phyloP scores from a whole-genome alignment of 2,113 vertebrate species.

The Pseudonaja textilis region DNA sequence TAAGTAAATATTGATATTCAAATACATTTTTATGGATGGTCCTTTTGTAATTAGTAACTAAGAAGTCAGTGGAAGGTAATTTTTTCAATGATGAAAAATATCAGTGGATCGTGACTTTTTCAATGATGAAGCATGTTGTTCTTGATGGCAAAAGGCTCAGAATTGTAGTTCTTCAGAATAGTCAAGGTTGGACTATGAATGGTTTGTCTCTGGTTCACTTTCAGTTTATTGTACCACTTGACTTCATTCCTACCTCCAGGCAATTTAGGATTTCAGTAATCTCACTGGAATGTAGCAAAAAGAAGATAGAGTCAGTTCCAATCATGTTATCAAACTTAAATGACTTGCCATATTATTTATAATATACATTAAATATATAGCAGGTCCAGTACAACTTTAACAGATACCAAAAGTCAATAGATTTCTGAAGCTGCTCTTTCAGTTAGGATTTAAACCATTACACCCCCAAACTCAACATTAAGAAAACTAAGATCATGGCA shows the following conservation, averaged over 20 bases:
- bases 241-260: neutral
- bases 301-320: neutral
- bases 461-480: neutral
- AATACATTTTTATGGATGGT: neutral
- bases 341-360: neutral
- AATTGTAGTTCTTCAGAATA: neutral
- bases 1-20: neutral
- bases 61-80: slow-evolving; percentile 25
- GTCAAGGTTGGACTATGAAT: neutral
- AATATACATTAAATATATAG: neutral
- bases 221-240: neutral
- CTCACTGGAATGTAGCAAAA: neutral
- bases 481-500: too few species aligned
- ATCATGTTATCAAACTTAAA: neutral
- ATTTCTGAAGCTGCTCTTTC: neutral
- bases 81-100: neutral
- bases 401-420: neutral
- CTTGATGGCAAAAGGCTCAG: neutral
- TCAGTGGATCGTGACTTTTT: neutral
- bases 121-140: neutral
- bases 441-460: neutral
- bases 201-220: neutral
- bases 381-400: neutral
- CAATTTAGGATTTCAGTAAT: neutral
- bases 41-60: slow-evolving; percentile 7